Conservation (phyloP, 2,113 vertebrate genomes). For the Sterna hirundo region DNA sequence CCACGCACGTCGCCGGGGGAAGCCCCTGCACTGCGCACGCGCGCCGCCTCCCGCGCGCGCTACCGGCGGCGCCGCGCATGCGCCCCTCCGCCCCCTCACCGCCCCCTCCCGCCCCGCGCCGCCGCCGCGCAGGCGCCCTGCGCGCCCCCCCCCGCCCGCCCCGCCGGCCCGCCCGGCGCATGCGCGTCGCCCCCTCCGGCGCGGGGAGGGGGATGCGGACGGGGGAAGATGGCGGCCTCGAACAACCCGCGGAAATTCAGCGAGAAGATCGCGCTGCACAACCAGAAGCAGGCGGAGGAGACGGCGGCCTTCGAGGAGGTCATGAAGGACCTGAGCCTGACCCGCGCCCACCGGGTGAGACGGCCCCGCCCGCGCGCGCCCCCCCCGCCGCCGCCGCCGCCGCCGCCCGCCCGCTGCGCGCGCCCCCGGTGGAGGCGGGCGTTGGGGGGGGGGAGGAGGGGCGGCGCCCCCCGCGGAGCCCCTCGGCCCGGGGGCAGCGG, state of each 20-base stretch:
- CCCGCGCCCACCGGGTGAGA: conserved; percentile 91
- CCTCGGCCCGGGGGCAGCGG: background rate
- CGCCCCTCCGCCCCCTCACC: background rate
- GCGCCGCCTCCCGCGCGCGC: background rate
- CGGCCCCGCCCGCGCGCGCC: background rate
- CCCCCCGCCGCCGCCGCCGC: background rate
- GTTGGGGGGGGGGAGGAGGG: background rate
- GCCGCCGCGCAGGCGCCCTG: conserved; percentile 46
- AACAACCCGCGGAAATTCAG: conserved; percentile 99
- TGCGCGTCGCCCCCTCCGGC: conserved; percentile 39
- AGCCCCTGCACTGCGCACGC: background rate
- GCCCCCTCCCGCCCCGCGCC: background rate
- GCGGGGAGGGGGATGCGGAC: conserved; percentile 58
- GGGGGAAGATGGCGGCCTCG: conserved; percentile 94
- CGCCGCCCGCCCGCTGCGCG: background rate
- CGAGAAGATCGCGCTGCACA: conserved; percentile 96
- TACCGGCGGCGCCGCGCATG: background rate
- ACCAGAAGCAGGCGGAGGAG: conserved; percentile 95
- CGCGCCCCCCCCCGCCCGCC: background rate
- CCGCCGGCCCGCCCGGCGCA: background rate
- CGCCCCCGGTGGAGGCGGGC: background rate
- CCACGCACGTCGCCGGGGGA: background rate
- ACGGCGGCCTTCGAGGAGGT: conserved; percentile 95
- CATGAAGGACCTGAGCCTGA: conserved; percentile 95
- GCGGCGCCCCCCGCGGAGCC: background rate